A percentile compares a stretch with the other conserved stretches of the same genome.
Conservation (phyloP, 2,797 vertebrate species). For the Cetoscarus ocellatus region DNA sequence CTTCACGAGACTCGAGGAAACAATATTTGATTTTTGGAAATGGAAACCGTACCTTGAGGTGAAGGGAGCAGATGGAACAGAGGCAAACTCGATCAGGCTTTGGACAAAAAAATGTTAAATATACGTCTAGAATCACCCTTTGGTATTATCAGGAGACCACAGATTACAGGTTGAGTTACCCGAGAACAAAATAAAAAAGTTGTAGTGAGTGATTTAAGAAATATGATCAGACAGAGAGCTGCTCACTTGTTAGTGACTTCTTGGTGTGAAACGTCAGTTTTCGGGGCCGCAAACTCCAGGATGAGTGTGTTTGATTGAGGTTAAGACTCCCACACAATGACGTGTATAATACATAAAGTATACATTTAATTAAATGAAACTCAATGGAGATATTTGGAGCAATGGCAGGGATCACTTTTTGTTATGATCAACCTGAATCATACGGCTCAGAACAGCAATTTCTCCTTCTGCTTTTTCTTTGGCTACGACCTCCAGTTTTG, state of each 20-base stretch:
- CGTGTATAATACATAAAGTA: slow-evolving; percentile 40
- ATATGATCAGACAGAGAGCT: slow-evolving; percentile 36
- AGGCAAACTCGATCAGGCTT: slow-evolving; percentile 57
- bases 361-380: slow-evolving; percentile 49
- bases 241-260: slow-evolving; percentile 38
- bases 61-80: slow-evolving; percentile 55
- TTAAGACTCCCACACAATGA: slow-evolving; percentile 42
- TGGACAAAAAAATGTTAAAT: slow-evolving; percentile 40
- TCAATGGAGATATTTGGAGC: slow-evolving; percentile 34
- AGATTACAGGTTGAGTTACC: slow-evolving; percentile 46
- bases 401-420: slow-evolving; percentile 14
- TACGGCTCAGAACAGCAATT: no score
- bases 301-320: slow-evolving; percentile 28
- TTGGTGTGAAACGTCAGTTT: slow-evolving; percentile 29
- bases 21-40: slow-evolving; percentile 47
- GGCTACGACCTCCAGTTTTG: no score
- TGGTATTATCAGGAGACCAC: slow-evolving; percentile 38
- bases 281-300: slow-evolving; percentile 8
- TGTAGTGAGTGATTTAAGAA: slow-evolving; percentile 45
- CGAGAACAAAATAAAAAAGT: slow-evolving; percentile 43
- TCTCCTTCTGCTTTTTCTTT: no score
- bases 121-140: slow-evolving; percentile 42
- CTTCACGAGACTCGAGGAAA: slow-evolving; percentile 23
- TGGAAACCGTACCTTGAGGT: slow-evolving; percentile 51
- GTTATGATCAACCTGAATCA: no score